phyloP scores from a whole-genome alignment of 2,888 invertebrate genomes.

The Tuta absoluta region DNA sequence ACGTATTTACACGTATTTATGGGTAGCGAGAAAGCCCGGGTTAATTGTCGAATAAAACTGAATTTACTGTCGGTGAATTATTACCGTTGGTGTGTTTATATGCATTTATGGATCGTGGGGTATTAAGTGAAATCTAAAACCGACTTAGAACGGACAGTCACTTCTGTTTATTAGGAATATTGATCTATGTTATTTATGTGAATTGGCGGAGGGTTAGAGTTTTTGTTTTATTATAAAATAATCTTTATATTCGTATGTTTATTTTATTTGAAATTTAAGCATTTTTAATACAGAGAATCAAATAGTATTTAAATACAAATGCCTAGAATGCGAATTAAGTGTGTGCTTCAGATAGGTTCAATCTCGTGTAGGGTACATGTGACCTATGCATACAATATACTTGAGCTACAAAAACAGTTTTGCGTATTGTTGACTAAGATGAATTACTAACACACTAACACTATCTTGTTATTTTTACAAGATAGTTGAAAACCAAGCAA shows the following conservation, averaged over 20 bases:
- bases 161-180: neutral
- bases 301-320: neutral
- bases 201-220: neutral
- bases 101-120: constrained; percentile 12
- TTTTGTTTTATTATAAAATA: neutral
- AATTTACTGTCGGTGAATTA: constrained; percentile 61
- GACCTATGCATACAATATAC: neutral
- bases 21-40: constrained; percentile 73
- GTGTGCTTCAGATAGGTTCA: neutral
- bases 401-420: no score
- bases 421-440: no score
- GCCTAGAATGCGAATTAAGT: neutral
- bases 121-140: constrained; percentile 9
- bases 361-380: neutral
- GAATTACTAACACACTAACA: no score
- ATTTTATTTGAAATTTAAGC: no score
- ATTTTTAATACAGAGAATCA: no score
- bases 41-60: constrained; percentile 81
- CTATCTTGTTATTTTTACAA: no score
- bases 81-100: constrained; percentile 6
- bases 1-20: constrained; percentile 76
- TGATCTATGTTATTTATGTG: constrained; percentile 8
- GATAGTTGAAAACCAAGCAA: no score
- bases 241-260: no score
- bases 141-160: constrained; percentile 6